These are phyloP conservation scores for Eilema griseolum DNA, from an alignment of 2,888 invertebrate species.

Conservation along the genomic window DNA sequence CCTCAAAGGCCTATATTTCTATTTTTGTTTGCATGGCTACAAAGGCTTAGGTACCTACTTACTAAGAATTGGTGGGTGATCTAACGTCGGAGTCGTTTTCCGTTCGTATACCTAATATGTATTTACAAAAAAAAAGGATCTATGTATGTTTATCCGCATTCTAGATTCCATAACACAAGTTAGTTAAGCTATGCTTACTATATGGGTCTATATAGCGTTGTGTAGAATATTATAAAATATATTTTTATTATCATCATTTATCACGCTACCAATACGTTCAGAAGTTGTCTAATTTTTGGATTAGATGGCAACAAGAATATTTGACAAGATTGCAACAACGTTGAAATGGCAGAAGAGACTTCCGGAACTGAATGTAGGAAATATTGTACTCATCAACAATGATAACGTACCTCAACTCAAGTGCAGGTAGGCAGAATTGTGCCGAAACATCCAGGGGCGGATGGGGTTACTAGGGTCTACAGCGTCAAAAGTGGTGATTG, in stretches of 20 bases:
- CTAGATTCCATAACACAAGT: no score
- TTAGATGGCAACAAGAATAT: slow-evolving; percentile 42
- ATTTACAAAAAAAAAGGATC: no score
- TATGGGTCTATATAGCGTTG: no score
- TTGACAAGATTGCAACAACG: slow-evolving; percentile 38
- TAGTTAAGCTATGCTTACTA: no score
- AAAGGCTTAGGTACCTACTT: slow-evolving; percentile 29
- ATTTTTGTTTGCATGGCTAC: slow-evolving; percentile 31
- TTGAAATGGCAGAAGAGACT: slow-evolving; percentile 37
- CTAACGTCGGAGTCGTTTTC: slow-evolving; percentile 28
- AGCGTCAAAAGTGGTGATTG: slow-evolving; percentile 37
- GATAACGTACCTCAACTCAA: slow-evolving; percentile 43
- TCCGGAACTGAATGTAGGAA: slow-evolving; percentile 37
- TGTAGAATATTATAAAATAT: no score
- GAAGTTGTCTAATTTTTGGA: slow-evolving; percentile 43
- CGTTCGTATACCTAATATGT: slow-evolving; percentile 18
- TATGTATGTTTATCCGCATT: no score
- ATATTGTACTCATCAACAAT: slow-evolving; percentile 47
- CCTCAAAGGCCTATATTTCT: neutral
- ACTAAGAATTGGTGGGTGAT: slow-evolving; percentile 38
- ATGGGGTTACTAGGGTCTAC: slow-evolving; percentile 44
- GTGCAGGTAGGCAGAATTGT: slow-evolving; percentile 41
- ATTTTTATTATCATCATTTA: no score
- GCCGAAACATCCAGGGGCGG: slow-evolving; percentile 38
- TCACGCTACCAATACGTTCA: slow-evolving; percentile 44